A percentile compares a stretch with the other conserved stretches of the same genome.
Evolutionary conservation across 1,140 invertebrate species (phyloP).

Genomic region (Trigoniulus corallinus): DNA sequence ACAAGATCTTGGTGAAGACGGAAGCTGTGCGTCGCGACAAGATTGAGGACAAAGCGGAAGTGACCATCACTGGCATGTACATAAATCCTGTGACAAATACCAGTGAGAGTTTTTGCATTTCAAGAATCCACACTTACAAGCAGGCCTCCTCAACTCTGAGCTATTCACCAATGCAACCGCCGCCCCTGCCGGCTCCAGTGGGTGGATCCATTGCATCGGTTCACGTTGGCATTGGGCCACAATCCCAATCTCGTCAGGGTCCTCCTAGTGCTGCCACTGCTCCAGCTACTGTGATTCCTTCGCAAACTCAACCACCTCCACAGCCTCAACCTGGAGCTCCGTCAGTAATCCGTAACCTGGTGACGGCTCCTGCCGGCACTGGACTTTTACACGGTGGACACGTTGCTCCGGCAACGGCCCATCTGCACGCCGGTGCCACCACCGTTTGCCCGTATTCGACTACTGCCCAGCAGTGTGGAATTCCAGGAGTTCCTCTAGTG

Average conservation of each 20-base stretch:
- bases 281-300: background rate
- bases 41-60: slow-evolving; percentile 4
- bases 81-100: slow-evolving; percentile 7
- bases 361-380: too few relatives aligned
- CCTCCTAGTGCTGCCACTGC: too few relatives aligned
- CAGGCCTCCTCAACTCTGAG: background rate
- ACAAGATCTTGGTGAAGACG: background rate
- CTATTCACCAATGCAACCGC: background rate
- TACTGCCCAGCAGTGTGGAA: background rate
- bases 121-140: slow-evolving; percentile 5
- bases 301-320: background rate
- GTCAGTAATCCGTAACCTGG: too few relatives aligned
- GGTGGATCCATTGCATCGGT: too few relatives aligned
- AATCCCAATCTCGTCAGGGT: too few relatives aligned
- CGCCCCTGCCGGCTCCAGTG: slow-evolving; percentile 1
- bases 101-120: slow-evolving; percentile 7
- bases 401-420: background rate
- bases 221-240: too few relatives aligned
- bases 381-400: too few relatives aligned
- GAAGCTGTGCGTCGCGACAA: background rate
- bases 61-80: slow-evolving; percentile 9
- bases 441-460: background rate
- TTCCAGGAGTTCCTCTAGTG: background rate
- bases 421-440: background rate
- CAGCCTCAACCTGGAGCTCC: background rate